These are phyloP conservation scores for Caenorhabditis tropicalis DNA, from an alignment of 1,140 invertebrate species.

Conservation along the genomic window DNA sequence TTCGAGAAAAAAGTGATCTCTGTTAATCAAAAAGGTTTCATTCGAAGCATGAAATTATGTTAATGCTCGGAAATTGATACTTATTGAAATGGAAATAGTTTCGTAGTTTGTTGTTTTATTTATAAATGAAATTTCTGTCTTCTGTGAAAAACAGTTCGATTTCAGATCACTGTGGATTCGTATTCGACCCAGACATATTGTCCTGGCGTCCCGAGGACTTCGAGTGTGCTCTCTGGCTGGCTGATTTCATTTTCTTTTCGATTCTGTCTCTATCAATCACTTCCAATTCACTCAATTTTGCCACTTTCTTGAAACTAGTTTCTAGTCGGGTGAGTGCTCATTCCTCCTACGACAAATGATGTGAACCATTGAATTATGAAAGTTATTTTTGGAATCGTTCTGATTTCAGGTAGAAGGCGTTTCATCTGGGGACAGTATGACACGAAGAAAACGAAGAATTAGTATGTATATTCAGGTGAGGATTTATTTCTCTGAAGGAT, in stretches of 20 bases:
- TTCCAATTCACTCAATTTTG: constrained; percentile 23
- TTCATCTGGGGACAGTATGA: not conserved
- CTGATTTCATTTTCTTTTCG: constrained; percentile 27
- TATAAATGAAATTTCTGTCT: no score
- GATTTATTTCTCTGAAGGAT: no score
- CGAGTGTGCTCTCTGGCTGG: constrained; percentile 6
- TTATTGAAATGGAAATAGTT: no score
- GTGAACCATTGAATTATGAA: not conserved
- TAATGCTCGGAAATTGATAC: no score
- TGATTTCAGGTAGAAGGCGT: constrained; percentile 36
- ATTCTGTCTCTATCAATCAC: constrained; percentile 6
- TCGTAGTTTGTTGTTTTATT: no score
- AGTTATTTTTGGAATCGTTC: not conserved
- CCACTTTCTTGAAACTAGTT: constrained; percentile 32
- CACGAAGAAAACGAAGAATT: not conserved
- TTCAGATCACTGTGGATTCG: constrained; percentile 12
- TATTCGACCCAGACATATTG: not conserved
- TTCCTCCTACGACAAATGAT: not conserved
- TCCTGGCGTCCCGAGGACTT: not conserved
- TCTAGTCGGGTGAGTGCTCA: not conserved
- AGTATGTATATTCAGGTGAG: constrained; percentile 24
- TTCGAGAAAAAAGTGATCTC: no score
- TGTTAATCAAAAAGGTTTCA: no score
- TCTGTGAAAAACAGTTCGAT: no score
- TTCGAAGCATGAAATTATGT: no score